Evolutionary conservation across 2,113 vertebrate genomes (phyloP).

Genomic region (Dasypus novemcinctus): DNA sequence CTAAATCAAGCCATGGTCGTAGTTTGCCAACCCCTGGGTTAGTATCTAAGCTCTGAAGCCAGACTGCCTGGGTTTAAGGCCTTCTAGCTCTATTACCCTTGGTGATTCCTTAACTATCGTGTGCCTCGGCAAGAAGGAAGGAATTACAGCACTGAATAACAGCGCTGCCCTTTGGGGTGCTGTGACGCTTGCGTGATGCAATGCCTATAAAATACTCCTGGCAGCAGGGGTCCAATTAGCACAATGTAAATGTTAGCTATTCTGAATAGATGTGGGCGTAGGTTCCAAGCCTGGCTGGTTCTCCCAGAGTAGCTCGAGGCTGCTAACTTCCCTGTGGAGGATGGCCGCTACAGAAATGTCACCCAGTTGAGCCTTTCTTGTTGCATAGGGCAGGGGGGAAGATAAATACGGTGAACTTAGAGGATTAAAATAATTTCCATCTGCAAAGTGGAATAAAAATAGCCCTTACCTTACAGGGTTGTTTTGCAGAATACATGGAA

Average conservation of each 20-base stretch:
- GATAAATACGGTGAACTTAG: background rate
- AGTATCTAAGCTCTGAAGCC: background rate
- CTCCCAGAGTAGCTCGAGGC: background rate
- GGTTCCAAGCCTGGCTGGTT: background rate
- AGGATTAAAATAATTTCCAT: slow-evolving; percentile 22
- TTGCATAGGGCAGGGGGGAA: background rate
- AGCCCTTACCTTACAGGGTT: slow-evolving; percentile 40
- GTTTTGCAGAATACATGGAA: slow-evolving; percentile 49
- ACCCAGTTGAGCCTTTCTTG: background rate
- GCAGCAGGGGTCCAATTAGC: background rate
- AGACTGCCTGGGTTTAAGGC: too few relatives aligned
- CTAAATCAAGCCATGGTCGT: background rate
- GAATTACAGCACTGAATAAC: background rate
- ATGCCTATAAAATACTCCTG: background rate
- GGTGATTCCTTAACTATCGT: background rate
- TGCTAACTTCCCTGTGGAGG: background rate
- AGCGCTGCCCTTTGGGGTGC: too few relatives aligned
- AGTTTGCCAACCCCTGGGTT: background rate
- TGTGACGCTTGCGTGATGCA: too few relatives aligned
- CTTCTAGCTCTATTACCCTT: background rate
- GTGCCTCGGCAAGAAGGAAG: background rate
- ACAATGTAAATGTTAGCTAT: background rate
- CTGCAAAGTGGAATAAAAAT: slow-evolving; percentile 52
- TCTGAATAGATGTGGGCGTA: background rate
- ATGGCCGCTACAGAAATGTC: background rate